Evolutionary conservation across 2,888 invertebrate species (phyloP).

Genomic region (Lasioglossum marginatum): DNA sequence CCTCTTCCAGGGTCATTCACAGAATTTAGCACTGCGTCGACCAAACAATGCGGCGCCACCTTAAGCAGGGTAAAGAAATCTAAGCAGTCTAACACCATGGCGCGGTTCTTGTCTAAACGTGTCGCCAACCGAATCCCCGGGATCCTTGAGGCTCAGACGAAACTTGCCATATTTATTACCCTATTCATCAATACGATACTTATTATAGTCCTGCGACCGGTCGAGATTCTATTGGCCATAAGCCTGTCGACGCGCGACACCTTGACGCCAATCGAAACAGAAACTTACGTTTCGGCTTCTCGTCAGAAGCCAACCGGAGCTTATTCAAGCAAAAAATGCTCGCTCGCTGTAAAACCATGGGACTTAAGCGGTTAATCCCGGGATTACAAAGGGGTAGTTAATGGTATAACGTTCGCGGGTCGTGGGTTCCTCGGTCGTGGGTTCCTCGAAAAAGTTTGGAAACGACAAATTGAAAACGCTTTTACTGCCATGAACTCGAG

Average conservation of each 20-base stretch:
- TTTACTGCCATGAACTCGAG: background rate
- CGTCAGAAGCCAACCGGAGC: background rate
- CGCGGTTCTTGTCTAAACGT: constrained; percentile 46
- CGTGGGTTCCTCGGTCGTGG: background rate
- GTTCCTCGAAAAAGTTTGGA: background rate
- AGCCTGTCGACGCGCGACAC: background rate
- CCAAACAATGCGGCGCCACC: constrained; percentile 72
- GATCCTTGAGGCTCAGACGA: too few species aligned
- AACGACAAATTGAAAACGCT: background rate
- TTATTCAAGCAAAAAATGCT: constrained; percentile 2
- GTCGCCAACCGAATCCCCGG: background rate
- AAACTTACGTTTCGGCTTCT: background rate
- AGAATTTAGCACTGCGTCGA: constrained; percentile 63
- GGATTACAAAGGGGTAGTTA: constrained; percentile 8
- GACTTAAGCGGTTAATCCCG: background rate
- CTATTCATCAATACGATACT: constrained; percentile 22
- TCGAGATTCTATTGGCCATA: constrained; percentile 7
- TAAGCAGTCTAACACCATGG: constrained; percentile 48
- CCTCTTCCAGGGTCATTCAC: constrained; percentile 59
- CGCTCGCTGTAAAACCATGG: background rate
- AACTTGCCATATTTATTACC: constrained; percentile 30
- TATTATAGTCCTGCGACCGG: constrained; percentile 11
- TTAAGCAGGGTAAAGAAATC: constrained; percentile 50
- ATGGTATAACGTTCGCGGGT: background rate
- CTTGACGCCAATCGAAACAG: background rate